These are phyloP conservation scores for Pocillopora meandrina DNA, from an alignment of 92 coral and sea anemone genomes.

Conservation along the genomic window DNA sequence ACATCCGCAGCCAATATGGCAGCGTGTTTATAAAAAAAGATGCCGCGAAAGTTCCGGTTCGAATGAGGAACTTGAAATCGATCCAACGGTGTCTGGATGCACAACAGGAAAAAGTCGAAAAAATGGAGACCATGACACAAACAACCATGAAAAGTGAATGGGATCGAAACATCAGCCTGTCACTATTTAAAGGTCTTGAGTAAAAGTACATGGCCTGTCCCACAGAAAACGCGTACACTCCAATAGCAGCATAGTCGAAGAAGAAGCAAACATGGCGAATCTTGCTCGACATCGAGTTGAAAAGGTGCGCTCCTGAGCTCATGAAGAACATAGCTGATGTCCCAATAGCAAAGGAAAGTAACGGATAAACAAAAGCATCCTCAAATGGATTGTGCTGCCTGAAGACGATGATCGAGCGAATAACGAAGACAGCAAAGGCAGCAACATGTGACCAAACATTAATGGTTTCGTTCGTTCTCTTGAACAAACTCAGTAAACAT, in stretches of 20 bases:
- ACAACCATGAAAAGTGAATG: constrained; percentile 56
- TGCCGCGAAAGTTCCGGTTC: constrained; percentile 75
- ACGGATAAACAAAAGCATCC: constrained; percentile 86
- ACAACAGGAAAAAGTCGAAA: constrained; percentile 79
- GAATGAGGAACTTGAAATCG: constrained; percentile 66
- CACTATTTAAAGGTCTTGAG: constrained; percentile 78
- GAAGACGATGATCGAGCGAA: constrained; percentile 64
- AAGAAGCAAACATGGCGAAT: constrained; percentile 93
- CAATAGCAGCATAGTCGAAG: constrained; percentile 95
- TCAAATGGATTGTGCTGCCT: constrained; percentile 54
- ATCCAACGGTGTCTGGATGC: constrained; percentile 94
- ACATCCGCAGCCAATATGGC: constrained; percentile 75
- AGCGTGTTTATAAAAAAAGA: constrained; percentile 80
- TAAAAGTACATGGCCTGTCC: constrained; percentile 91
- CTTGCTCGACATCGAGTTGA: constrained; percentile 87
- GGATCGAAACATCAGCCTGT: constrained; percentile 55
- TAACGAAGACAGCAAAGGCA: constrained; percentile 63
- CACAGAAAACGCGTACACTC: constrained; percentile 87
- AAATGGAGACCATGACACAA: constrained; percentile 64
- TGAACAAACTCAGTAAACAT: constrained; percentile 71
- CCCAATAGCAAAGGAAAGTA: constrained; percentile 82
- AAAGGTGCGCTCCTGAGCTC: constrained; percentile 91
- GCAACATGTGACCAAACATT: constrained; percentile 92
- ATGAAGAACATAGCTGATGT: constrained; percentile 69
- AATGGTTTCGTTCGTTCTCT: constrained; percentile 80